Percentiles rank a stretch among this genome's conserved stretches.
phyloP scores from a whole-genome alignment of 2,113 vertebrate genomes.

The Garra rufa region DNA sequence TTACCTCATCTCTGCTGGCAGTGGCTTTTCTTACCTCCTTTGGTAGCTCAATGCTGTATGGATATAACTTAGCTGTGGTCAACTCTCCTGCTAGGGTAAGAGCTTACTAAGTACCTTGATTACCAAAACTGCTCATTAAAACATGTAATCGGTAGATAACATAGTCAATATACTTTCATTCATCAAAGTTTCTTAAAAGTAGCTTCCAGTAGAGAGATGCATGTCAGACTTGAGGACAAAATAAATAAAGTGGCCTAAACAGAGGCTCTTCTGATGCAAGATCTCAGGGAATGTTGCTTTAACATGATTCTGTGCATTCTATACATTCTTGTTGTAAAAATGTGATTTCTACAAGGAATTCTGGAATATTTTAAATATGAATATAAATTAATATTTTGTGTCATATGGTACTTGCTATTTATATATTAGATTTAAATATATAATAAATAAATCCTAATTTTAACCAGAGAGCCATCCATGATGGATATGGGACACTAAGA shows the following conservation, averaged over 20 bases:
- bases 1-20: conserved; percentile 82
- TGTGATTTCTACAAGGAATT: conserved; percentile 6
- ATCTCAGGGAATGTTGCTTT: conserved; percentile 37
- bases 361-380: conserved; percentile 10
- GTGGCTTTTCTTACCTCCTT: conserved; percentile 88
- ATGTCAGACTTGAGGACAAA: background rate
- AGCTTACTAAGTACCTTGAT: background rate
- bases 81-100: conserved; percentile 87
- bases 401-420: background rate
- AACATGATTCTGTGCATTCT: conserved; percentile 38
- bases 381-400: background rate
- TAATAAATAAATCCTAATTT: background rate
- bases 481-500: background rate
- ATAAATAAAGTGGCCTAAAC: conserved; percentile 27
- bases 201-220: background rate
- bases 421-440: background rate
- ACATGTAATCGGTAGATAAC: background rate
- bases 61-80: conserved; percentile 90
- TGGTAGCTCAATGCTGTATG: conserved; percentile 92
- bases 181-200: background rate
- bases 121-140: background rate
- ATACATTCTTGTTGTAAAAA: background rate
- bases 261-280: conserved; percentile 25
- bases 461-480: background rate
- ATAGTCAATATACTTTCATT: background rate